Base-by-base conservation (phyloP, 2,113 vertebrate species). In the Genyomyrus donnyi region DNA sequence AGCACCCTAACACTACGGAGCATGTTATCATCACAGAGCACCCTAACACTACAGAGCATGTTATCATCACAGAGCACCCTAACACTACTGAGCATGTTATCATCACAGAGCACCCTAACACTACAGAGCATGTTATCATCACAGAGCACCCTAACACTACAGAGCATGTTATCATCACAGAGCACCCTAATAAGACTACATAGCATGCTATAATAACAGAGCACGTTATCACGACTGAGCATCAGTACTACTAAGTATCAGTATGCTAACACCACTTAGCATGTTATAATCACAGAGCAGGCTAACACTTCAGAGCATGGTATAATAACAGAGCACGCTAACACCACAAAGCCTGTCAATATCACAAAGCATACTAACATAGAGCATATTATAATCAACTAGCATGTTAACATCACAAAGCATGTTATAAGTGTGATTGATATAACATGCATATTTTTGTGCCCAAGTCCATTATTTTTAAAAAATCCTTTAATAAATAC, bases 111-210 rank as follows among this genome's bases (percentile, higher is more conserved):
- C 46, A 48, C 8, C 1, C 11, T 49, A 49, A 49, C 49, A 11
- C 49, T 11, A 49, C 0, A 0, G 0, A 49, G 10, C 49, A 49
- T 49, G 49, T 49, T 13, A 49, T 13, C 3, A 49, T 49, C 10
- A 49, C 10, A 0, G 10, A 3, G 2, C 49, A 49, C 11, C 0
- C 0, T 49, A 49, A 49, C 2, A 3, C 49, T 13, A 13, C 10
- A 0, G 0, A 21, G 35, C 53, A 62, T 42, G 39, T 1, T 88
- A 27, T 42, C 24, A 35, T 58, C 6, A 49, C 49, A 42, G 35
- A 8, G 1, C 52, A 56, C 19, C 13, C 19, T 56, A 46, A 0
- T 49, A 49, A 49, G 10, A 3, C 49, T 13, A 13, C 10, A 0
- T 3, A 21, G 53, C 53, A 62, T 42, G 39, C 4, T 88, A 46